These are phyloP conservation scores for Drosophila peninsularis DNA, from an alignment of 2,888 invertebrate genomes.

Conservation along the genomic window DNA sequence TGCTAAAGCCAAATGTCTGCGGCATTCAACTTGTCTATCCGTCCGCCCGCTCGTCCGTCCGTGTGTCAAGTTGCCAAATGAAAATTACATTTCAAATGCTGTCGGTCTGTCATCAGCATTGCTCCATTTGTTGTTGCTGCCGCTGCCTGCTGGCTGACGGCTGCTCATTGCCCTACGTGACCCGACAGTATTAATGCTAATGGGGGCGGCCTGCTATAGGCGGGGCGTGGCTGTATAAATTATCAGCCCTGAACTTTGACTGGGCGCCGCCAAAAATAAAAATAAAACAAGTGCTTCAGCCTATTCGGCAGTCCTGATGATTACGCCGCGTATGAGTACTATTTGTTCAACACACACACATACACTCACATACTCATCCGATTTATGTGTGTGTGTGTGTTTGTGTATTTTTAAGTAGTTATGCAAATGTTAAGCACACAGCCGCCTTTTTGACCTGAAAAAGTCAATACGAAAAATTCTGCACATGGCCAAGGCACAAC, in stretches of 20 bases:
- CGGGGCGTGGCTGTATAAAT: constrained; percentile 32
- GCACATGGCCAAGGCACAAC: constrained; percentile 43
- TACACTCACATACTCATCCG: constrained; percentile 11
- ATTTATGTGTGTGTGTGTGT: constrained; percentile 17
- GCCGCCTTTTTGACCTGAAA: constrained; percentile 70
- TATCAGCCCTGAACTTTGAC: constrained; percentile 68
- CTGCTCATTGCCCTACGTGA: constrained; percentile 63
- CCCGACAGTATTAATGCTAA: constrained; percentile 58
- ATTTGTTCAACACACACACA: constrained; percentile 58
- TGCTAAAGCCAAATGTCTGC: constrained; percentile 45
- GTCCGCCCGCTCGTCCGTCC: constrained; percentile 22
- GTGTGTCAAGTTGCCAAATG: constrained; percentile 46
- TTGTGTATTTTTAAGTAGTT: constrained; percentile 57
- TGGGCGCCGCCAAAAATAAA: not conserved
- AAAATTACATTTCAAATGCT: constrained; percentile 67
- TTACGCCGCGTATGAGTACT: constrained; percentile 69
- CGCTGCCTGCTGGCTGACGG: not conserved
- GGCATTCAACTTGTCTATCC: constrained; percentile 20
- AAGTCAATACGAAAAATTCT: constrained; percentile 65
- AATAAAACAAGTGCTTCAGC: constrained; percentile 23
- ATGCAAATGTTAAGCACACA: constrained; percentile 73
- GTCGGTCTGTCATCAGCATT: constrained; percentile 56
- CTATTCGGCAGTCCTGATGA: constrained; percentile 42
- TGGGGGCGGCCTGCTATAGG: constrained; percentile 11
- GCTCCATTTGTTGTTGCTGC: constrained; percentile 16